These are phyloP conservation scores for Trinorchestia longiramus DNA, from an alignment of 1,140 invertebrate genomes.

Conservation along the genomic window DNA sequence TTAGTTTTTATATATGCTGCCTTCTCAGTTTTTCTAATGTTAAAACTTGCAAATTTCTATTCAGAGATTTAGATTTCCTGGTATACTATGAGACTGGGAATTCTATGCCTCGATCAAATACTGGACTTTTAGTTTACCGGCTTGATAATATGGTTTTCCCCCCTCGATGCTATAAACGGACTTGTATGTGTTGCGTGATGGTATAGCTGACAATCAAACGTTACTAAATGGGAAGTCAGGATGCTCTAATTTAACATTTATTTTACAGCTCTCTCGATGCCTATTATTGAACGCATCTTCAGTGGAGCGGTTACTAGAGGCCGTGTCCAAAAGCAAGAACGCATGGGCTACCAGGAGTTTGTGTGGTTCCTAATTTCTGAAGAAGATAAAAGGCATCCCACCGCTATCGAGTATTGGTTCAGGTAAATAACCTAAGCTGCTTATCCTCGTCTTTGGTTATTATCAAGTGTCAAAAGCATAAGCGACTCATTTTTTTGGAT, in stretches of 20 bases:
- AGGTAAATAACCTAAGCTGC: constrained; percentile 72
- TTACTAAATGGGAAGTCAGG: not conserved
- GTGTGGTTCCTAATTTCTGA: constrained; percentile 99
- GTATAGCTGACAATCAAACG: not conserved
- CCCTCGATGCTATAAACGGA: no score
- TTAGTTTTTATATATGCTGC: no score
- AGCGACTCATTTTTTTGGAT: not conserved
- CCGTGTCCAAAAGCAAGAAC: constrained; percentile 73
- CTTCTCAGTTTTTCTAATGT: no score
- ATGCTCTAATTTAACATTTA: not conserved
- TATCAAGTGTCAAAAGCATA: not conserved
- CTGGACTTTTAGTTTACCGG: no score
- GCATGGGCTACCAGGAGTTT: constrained; percentile 98
- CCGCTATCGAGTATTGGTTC: constrained; percentile 93
- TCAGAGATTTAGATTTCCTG: no score
- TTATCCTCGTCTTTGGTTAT: not conserved
- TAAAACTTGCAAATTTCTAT: no score
- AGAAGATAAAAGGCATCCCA: constrained; percentile 97
- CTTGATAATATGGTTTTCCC: no score
- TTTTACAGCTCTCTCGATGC: constrained; percentile 86
- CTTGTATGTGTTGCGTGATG: no score
- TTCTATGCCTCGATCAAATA: no score
- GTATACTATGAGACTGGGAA: no score
- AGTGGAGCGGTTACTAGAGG: constrained; percentile 93
- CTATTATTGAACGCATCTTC: constrained; percentile 98